These are phyloP conservation scores for Gymnothorax javanicus DNA, from an alignment of 2,797 vertebrate species.

Conservation along the genomic window DNA sequence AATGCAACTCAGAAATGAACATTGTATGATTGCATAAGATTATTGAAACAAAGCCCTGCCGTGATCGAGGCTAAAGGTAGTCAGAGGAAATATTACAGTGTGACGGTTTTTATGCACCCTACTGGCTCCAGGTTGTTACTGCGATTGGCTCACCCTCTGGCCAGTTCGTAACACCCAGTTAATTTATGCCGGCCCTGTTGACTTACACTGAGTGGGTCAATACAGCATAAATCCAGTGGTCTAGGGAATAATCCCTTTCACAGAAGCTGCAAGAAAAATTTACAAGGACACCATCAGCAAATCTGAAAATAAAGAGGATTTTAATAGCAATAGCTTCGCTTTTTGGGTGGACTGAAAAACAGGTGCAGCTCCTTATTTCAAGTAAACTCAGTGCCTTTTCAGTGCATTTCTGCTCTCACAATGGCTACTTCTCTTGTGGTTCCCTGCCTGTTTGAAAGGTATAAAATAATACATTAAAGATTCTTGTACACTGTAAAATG, in stretches of 20 bases:
- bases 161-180: background rate
- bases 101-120: too few species aligned
- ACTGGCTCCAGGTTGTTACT: too few species aligned
- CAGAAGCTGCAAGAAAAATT: background rate
- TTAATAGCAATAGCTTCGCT: background rate
- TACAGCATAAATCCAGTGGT: background rate
- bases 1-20: slow-evolving; percentile 21
- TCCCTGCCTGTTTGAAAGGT: background rate
- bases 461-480: background rate
- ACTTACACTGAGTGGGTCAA: background rate
- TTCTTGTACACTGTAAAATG: too few species aligned
- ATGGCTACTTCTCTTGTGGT: background rate
- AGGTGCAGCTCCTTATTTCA: background rate
- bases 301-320: background rate
- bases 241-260: background rate
- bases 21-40: background rate
- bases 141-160: too few species aligned
- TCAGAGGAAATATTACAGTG: too few species aligned
- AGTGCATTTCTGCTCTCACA: background rate
- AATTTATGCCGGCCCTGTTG: background rate
- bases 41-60: too few species aligned
- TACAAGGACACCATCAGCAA: background rate
- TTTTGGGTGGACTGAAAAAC: background rate
- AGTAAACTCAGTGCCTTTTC: background rate
- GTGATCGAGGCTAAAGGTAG: too few species aligned